Evolutionary conservation across 92 coral and sea anemone genomes (phyloP), one percentile per base, ranked within the genome.

Genomic region (Bergia puertoricense): DNA sequence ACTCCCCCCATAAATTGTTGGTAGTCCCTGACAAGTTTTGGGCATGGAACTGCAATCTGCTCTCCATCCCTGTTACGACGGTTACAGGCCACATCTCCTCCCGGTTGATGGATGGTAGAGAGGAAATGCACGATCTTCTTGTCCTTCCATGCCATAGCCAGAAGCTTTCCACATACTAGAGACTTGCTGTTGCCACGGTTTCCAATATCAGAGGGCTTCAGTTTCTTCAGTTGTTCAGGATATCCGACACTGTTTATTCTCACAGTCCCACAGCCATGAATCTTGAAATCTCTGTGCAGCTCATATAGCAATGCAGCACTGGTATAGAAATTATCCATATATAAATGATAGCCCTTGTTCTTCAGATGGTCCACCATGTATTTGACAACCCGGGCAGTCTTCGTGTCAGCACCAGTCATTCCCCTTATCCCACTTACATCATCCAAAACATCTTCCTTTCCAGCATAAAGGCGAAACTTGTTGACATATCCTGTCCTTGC

Each of bases 321-420:
- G 2, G 91, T 81, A 74, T 88, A 88, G n/a, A 41, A 81, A 76
- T 80, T 81, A 42, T 88, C 90, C 48, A 88, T 59, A 50, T 81
- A 88, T 5, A 88, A 20, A 81, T 88, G 91, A 16, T 88, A 81
- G 0, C 91, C 91, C 65, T 88, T 73, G 37, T 85, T 77, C 22
- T 80, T 59, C 37, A 88, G 68, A 36, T 42, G 66, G 15, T 81
- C 44, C 18, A 80, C 84, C 86, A 88, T 45, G 66, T 48, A 78
- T 78, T 78, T 78, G 0, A 80, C 69, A 51, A 80, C 83, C 68
- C 83, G 30, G 9, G 78, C 44, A 50, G 83, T 80, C 42, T 80
- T 80, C 13, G 83, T 80, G 42, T 54, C 83, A 0, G 69, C 83
- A 80, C 22, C 40, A 50, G 8, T 56, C 18, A n/a, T 51, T 0